Base-by-base conservation (phyloP, 2,888 invertebrate species). In the Charanyca ferruginea region DNA sequence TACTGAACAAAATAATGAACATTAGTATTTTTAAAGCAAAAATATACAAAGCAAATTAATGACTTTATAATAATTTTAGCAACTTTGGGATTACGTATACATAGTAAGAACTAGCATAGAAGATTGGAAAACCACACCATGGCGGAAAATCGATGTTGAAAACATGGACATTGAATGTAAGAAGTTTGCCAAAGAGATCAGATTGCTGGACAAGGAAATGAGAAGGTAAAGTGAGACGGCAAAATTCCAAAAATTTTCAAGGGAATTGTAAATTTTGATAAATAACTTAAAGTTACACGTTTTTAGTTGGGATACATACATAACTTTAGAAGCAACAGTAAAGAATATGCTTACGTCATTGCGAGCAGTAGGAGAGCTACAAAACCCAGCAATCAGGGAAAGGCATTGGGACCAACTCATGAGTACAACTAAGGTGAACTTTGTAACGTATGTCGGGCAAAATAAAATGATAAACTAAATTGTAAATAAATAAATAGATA, bases 161-260 rank as follows among this genome's bases (percentile, higher is more conserved):
- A 99, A 99, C 87, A 99, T 99, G 99, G 99, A 99, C 87, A 98
- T 99, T 81, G 99, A 99, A 92, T 99, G 99, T 91, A 99, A 99
- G 90, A 98, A 99, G 89, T 99, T 99, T 91, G 98, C 99, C 2
- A 99, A 99, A 93, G 98, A 99, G 91, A 98, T 98, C 65, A 96
- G 98, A 87, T 96, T 98, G 59, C 91, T 99, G 83, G 99, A 99
- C 88, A 99, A 99, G 89, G 99, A 99, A 95, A 99, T 99, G 98
- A 96, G 99, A 83, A 96, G 97, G 79, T 94, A 80, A 49, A 35
- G 41, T n/a, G 2, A 44, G 2, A 47, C 18, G 13, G 1, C 1
- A 22, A 11, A 25, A n/a, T 22, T 7, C 35, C 1, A 22, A 5
- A 18, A 45, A 41, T 8, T 3, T 25, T 18, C 2, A 35, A 52